A percentile compares a stretch with the other conserved stretches of the same genome.
phyloP scores from a whole-genome alignment of 2,797 vertebrate species.

The Typhlichthys subterraneus region DNA sequence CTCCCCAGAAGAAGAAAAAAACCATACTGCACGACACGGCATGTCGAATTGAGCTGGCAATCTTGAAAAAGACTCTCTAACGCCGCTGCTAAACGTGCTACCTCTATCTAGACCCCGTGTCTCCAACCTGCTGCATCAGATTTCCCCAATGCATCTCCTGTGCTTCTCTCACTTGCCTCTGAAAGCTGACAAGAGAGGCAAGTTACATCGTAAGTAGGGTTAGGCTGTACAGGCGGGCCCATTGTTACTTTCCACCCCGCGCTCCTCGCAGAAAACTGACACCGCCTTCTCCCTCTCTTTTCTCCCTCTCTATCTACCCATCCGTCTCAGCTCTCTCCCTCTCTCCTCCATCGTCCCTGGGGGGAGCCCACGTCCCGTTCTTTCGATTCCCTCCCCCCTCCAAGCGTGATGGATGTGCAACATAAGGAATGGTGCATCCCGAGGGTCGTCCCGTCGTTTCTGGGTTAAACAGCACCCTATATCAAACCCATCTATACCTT shows the following conservation, averaged over 20 bases:
- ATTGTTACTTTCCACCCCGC: conserved; percentile 63
- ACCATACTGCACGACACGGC: conserved; percentile 56
- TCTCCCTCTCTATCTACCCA: conserved; percentile 34
- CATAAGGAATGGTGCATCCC: conserved; percentile 64
- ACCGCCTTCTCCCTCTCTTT: conserved; percentile 47
- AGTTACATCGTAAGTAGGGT: conserved; percentile 60
- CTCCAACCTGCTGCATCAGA: conserved; percentile 68
- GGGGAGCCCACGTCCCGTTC: conserved; percentile 65
- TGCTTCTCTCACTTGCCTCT: conserved; percentile 49
- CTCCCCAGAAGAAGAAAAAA: too few relatives aligned
- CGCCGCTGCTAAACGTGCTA: conserved; percentile 53
- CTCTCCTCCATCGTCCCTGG: conserved; percentile 44
- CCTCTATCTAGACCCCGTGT: conserved; percentile 64
- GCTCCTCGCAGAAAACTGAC: conserved; percentile 57
- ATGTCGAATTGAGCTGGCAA: conserved; percentile 69
- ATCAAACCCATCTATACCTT: conserved; percentile 74
- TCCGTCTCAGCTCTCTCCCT: conserved; percentile 30
- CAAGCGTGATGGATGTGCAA: conserved; percentile 72
- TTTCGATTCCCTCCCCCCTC: conserved; percentile 68
- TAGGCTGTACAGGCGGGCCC: conserved; percentile 56
- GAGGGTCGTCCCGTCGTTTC: conserved; percentile 61
- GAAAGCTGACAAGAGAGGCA: conserved; percentile 62
- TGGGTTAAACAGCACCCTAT: conserved; percentile 79
- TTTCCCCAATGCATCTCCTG: conserved; percentile 67
- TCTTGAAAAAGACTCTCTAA: conserved; percentile 59